These are phyloP conservation scores for Nothocercus julius DNA, from an alignment of 2,113 vertebrate genomes.

Conservation along the genomic window DNA sequence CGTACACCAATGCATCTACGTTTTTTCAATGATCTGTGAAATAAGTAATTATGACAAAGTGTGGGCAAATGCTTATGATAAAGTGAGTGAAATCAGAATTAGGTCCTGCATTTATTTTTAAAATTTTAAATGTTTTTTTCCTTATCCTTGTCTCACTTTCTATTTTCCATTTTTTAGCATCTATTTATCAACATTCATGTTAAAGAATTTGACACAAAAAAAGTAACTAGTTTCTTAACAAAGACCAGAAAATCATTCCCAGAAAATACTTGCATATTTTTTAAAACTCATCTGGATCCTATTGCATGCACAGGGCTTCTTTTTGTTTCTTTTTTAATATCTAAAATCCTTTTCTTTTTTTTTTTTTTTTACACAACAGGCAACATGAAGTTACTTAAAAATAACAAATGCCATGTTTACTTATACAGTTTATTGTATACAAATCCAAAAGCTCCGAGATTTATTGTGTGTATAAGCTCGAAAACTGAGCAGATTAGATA, in stretches of 20 bases:
- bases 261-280: background rate
- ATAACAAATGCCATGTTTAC: background rate
- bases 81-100: background rate
- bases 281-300: constrained; percentile 42
- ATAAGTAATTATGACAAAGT: background rate
- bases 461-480: constrained; percentile 42
- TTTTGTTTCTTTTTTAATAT: background rate
- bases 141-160: background rate
- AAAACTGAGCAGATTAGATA: constrained; percentile 64
- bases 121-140: background rate
- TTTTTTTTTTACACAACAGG: background rate
- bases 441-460: constrained; percentile 45
- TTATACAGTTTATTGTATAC: constrained; percentile 6
- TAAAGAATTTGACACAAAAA: background rate
- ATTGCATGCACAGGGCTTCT: background rate
- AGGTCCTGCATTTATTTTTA: background rate
- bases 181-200: background rate
- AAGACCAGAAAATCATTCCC: background rate
- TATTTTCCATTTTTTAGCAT: background rate
- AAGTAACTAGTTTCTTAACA: too few relatives aligned
- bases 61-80: background rate
- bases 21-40: background rate
- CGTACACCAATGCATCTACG: background rate
- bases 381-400: background rate
- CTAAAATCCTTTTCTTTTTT: background rate